Evolutionary conservation across 2,888 invertebrate species (phyloP), one percentile per base, ranked within the genome.

Genomic region (Pterobdella sp.): DNA sequence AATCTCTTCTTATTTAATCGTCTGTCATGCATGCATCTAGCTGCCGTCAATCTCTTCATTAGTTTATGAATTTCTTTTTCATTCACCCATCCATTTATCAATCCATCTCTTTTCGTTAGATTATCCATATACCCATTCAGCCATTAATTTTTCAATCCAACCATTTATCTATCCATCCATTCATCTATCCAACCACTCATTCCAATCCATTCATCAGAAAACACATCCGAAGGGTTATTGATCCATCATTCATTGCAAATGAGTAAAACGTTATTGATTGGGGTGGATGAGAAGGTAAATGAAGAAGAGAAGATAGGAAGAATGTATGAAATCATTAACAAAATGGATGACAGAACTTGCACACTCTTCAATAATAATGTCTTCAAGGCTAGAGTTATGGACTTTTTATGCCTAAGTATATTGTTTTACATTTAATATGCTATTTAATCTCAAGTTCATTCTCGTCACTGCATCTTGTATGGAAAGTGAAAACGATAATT

Each of bases 241-340:
- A 83, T 95, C 75, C 89, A 90, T 77, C 89, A 88, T 82, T 92
- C 93, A 0, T 84, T 93, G 52, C 88, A 88, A 72, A 87, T 91
- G 73, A 91, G 93, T 35, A 93, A 93, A 85, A 91, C 92, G 79
- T 90, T 96, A 77, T 86, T 95, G 77, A 90, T 91, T 0, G 91
- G 92, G 83, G 93, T 96, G 0, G 91, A 96, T 84, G 90, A 91
- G 37, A 91, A 93, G 82, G 94, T 96, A 36, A 94, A 93, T 0
- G 91, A 93, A 73, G 92, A 93, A 79, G 93, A 94, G 82, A 88
- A 92, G 73, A 91, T 92, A 79, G 91, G 92, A 82, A 86, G 93
- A 22, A 91, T 95, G 80, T 84, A 93, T 77, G 94, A 95, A 83
- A 93, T 96, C 78, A 94, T 93, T 84, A 90, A 92, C 81, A 86